Base-by-base conservation (phyloP, 1,140 invertebrate species). In the Pachypsylla venusta region DNA sequence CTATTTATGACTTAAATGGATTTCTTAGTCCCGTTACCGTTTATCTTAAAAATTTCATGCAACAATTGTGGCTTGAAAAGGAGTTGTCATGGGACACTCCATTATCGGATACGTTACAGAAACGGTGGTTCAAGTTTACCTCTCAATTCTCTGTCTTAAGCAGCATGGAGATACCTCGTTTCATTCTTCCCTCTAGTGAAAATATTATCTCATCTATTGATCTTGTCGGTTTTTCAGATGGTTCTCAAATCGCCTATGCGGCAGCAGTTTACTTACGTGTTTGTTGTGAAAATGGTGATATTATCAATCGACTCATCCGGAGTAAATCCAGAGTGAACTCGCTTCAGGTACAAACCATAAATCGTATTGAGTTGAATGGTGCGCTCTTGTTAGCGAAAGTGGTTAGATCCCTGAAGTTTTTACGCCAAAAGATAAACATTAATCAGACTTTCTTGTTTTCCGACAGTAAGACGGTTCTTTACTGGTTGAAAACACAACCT, bases 1-100 rank as follows among this genome's bases (percentile, higher is more conserved):
- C 56, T 68, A 10, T n/a, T n/a, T n/a, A n/a, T n/a, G n/a, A n/a
- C n/a, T n/a, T n/a, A n/a, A n/a, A n/a, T n/a, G n/a, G n/a, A n/a
- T n/a, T n/a, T n/a, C n/a, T n/a, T n/a, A n/a, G n/a, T n/a, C n/a
- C n/a, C n/a, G n/a, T n/a, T n/a, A 63, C 63, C 20, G 58, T 69
- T 2, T 57, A 54, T 13, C 61, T 60, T 2, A 66, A 66, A 24
- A 20, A 28, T 1, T 39, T 66, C 7, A 54, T 64, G 13, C 61
- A 65, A 48, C 19, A 59, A 0, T 57, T 60, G 16, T 67, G 65
- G 64, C 48, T 35, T 53, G 22, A 40, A 35, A 26, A 24, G 28
- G 64, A 67, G 20, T 10, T 70, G 14, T 67, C 13, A 2, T 63
- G 63, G 61, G 63, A 64, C 30, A 58, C 61, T 39, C 60, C 58